phyloP scores from a whole-genome alignment of 2,113 vertebrate species.

The Coracopsis vasa region DNA sequence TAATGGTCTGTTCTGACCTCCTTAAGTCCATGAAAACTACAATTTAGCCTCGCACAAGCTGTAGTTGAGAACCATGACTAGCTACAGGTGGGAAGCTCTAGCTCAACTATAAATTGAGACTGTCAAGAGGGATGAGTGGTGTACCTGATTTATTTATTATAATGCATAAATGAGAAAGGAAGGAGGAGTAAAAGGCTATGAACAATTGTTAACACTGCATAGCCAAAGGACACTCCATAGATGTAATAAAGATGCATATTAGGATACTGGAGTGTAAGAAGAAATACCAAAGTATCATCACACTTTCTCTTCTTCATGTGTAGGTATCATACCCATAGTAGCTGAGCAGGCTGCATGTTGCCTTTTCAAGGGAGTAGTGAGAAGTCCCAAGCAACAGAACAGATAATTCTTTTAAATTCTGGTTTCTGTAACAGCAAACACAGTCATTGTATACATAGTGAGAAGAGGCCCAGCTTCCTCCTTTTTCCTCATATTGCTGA shows the following conservation, averaged over 20 bases:
- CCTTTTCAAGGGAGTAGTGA: background rate
- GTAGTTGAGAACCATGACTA: background rate
- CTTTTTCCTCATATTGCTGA: background rate
- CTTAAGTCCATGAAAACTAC: background rate
- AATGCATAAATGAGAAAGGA: background rate
- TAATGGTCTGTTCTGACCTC: background rate
- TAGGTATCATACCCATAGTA: background rate
- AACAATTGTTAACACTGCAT: background rate
- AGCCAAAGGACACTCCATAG: background rate
- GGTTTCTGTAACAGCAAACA: background rate
- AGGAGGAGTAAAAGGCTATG: background rate
- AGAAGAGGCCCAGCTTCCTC: background rate
- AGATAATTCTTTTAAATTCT: background rate
- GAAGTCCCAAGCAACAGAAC: background rate
- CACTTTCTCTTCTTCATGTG: background rate
- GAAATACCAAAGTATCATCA: background rate
- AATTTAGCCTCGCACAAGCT: too few relatives aligned
- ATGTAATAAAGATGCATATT: background rate
- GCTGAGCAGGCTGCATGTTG: background rate
- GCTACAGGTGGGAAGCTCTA: background rate
- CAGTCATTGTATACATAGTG: background rate
- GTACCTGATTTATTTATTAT: background rate
- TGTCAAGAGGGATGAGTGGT: background rate
- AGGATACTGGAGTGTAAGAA: background rate
- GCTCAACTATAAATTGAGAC: background rate